phyloP scores from a whole-genome alignment of 1,140 invertebrate species.

The Cylas formicarius region DNA sequence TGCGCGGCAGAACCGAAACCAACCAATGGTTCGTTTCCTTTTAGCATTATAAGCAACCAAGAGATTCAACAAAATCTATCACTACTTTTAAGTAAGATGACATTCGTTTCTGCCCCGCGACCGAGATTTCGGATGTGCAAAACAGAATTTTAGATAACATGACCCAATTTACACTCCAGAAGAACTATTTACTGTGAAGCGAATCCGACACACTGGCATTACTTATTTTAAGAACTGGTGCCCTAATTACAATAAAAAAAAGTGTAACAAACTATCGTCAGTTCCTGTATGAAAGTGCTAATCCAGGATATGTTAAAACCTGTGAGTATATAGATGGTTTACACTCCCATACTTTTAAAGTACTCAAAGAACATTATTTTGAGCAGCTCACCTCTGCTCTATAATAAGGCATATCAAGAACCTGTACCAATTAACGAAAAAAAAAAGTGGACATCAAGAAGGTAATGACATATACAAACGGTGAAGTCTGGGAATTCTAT shows the following conservation, averaged over 20 bases:
- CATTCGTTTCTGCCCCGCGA: conserved; percentile 36
- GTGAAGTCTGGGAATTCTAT: too few relatives aligned
- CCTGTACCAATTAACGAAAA: too few relatives aligned
- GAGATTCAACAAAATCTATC: conserved; percentile 25
- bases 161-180: conserved; percentile 25
- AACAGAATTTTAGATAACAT: conserved; percentile 22
- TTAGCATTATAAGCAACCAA: conserved; percentile 20
- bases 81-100: conserved; percentile 34
- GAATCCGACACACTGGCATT: conserved; percentile 21
- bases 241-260: conserved; percentile 18
- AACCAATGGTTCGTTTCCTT: conserved; percentile 27
- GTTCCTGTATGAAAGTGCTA: conserved; percentile 16
- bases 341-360: too few relatives aligned
- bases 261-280: conserved; percentile 13
- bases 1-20: conserved; percentile 30
- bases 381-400: too few relatives aligned
- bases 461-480: too few relatives aligned
- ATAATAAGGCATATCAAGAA: too few relatives aligned
- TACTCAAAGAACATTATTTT: too few relatives aligned
- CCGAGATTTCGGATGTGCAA: conserved; percentile 32
- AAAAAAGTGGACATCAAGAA: too few relatives aligned
- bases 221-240: conserved; percentile 22
- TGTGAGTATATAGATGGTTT: too few relatives aligned
- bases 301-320: conserved; percentile 14
- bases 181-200: conserved; percentile 22